Evolutionary conservation across 2,888 invertebrate genomes (phyloP), one percentile per base, ranked within the genome.

Genomic region (Onthophagus sagittarius): DNA sequence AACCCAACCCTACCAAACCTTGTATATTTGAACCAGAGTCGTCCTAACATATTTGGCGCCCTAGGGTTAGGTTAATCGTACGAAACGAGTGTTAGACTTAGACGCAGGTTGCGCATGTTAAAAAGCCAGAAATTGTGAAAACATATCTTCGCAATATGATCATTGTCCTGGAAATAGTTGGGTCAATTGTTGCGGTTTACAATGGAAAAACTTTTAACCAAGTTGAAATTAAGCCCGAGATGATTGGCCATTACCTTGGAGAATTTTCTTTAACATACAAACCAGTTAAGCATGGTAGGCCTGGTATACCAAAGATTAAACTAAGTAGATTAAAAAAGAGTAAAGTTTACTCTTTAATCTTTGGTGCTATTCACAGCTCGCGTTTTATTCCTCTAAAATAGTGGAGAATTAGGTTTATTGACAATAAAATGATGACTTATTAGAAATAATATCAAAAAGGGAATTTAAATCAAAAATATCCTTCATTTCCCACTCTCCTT

Each of bases 161-260:
- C 84, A 95, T 99, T 84, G 94, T 99, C n/a, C 99, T 99, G 9
- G 99, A 99, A 88, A 99, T 99, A 98, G 98, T 99, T 81, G 99
- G 99, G 77, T 97, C 97, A 80, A 97, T 99, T 85, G 96, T 99
- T 83, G 99, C 99, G 80, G 96, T 98, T 75, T 98, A 98, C 90
- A 98, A 98, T 83, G 98, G 98, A 81, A 98, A 98, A 86, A 94
- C 97, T 72, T 99, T 98, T 88, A 98, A 95, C 84, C 96, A 97
- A 89, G 88, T 89, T 78, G 89, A 89, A 86, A 88, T 89, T 76
- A 89, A 94, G 88, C 94, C 95, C 73, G 95, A 95, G 87, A 95
- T 95, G 95, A 94, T 95, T 82, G 95, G 95, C 76, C 94, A 95
- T 84, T 95, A 95, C 84, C 86, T 96, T 80, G 95, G 94, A 75